Percentiles rank a stretch among this genome's conserved stretches.
Evolutionary conservation across 2,888 invertebrate genomes (phyloP).

Genomic region (Pharmacophagus antenor): DNA sequence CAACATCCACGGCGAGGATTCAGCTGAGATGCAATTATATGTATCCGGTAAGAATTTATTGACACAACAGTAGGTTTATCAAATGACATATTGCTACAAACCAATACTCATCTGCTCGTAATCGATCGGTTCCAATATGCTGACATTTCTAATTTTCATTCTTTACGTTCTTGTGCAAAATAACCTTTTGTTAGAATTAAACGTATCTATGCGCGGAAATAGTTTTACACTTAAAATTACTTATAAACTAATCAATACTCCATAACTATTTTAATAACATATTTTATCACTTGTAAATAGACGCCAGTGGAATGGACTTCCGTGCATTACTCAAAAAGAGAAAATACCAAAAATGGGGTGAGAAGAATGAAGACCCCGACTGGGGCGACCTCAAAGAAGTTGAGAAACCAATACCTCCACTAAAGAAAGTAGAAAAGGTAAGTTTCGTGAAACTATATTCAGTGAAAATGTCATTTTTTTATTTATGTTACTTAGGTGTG

Average conservation of each 20-base stretch:
- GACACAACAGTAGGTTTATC: not conserved
- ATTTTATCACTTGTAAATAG: slow-evolving; percentile 62
- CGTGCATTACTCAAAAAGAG: slow-evolving; percentile 98
- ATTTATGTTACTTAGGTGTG: not conserved
- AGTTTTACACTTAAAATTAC: too few species aligned
- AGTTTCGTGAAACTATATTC: slow-evolving; percentile 42
- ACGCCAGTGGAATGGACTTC: slow-evolving; percentile 99
- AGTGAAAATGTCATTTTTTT: not conserved
- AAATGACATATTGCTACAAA: too few species aligned
- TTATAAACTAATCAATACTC: not conserved
- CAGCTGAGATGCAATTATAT: slow-evolving; percentile 96
- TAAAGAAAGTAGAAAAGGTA: slow-evolving; percentile 97
- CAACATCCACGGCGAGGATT: slow-evolving; percentile 97
- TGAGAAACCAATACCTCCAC: slow-evolving; percentile 91
- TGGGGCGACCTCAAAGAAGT: slow-evolving; percentile 96
- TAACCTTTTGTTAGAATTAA: too few species aligned
- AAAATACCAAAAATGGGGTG: slow-evolving; percentile 96
- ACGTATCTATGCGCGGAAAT: too few species aligned
- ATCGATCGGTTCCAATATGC: too few species aligned
- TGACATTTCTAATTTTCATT: too few species aligned
- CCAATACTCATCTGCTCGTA: too few species aligned
- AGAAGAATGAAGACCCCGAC: slow-evolving; percentile 94
- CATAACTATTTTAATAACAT: not conserved
- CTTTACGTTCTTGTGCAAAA: too few species aligned
- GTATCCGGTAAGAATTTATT: slow-evolving; percentile 88